A percentile compares a stretch with the other conserved stretches of the same genome.
Evolutionary conservation across 2,797 vertebrate species (phyloP).

Genomic region (Myotis findleyi): DNA sequence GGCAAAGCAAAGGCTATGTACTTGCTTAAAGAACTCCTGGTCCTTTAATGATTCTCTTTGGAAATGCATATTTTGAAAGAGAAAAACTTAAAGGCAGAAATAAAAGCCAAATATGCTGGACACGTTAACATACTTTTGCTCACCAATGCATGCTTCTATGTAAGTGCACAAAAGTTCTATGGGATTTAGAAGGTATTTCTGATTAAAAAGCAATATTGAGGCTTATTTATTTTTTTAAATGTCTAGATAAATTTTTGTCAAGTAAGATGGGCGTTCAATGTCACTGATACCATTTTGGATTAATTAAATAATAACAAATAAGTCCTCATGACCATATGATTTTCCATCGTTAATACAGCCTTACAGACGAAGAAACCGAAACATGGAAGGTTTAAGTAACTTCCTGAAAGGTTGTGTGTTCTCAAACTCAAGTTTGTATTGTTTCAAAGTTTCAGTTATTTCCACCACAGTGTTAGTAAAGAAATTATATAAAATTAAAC

Average conservation of each 20-base stretch:
- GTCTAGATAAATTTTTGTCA: background rate
- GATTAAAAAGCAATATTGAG: background rate
- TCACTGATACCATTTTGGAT: background rate
- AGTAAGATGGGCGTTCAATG: background rate
- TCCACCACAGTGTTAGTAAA: background rate
- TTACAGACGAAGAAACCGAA: background rate
- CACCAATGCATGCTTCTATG: background rate
- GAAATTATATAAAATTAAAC: background rate
- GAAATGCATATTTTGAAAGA: background rate
- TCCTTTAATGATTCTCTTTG: background rate
- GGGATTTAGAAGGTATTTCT: background rate
- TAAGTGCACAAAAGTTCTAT: background rate
- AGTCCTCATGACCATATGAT: background rate
- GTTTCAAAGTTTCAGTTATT: constrained; percentile 7
- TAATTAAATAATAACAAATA: constrained; percentile 10
- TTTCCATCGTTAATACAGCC: background rate
- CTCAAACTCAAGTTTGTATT: background rate
- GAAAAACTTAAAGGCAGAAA: constrained; percentile 27
- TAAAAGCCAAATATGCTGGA: background rate
- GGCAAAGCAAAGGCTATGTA: background rate
- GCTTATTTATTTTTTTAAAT: background rate
- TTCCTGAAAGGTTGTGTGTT: background rate
- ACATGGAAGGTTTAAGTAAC: background rate
- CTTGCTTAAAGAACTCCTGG: background rate
- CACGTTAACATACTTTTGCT: background rate